Evolutionary conservation across 2,888 invertebrate genomes (phyloP).

Genomic region (Parnassius mnemosyne): DNA sequence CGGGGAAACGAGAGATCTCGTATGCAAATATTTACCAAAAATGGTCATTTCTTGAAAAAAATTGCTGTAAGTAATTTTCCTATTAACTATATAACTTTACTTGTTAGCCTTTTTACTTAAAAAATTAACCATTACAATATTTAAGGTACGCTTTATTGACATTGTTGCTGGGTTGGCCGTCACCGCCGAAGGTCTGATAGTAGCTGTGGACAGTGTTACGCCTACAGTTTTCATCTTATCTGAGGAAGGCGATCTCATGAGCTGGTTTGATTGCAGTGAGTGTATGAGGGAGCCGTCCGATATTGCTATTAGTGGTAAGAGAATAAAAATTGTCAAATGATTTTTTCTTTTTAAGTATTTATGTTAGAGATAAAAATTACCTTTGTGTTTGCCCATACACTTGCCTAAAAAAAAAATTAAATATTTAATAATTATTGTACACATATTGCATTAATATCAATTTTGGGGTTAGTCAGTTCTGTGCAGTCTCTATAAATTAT

Average conservation of each 20-base stretch:
- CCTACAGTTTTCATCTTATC: slow-evolving; percentile 97
- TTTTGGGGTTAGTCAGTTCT: too few species aligned
- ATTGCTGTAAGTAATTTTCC: slow-evolving; percentile 82
- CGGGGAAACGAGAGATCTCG: slow-evolving; percentile 97
- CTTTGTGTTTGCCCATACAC: too few species aligned
- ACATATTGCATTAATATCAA: too few species aligned
- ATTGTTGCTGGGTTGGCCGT: slow-evolving; percentile 97
- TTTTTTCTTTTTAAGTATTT: too few species aligned
- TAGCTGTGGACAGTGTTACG: slow-evolving; percentile 98
- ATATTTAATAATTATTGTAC: too few species aligned
- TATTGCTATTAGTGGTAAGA: slow-evolving; percentile 94
- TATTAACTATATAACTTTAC: not conserved
- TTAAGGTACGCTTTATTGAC: slow-evolving; percentile 87
- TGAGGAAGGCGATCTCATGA: slow-evolving; percentile 94
- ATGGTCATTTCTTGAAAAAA: slow-evolving; percentile 96
- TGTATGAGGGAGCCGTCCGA: slow-evolving; percentile 99
- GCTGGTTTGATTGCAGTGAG: slow-evolving; percentile 99
- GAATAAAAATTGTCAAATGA: not conserved
- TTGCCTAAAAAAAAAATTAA: too few species aligned
- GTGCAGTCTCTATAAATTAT: too few species aligned
- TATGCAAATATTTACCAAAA: slow-evolving; percentile 98
- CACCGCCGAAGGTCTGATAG: slow-evolving; percentile 94
- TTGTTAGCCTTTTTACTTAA: not conserved
- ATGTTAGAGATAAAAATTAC: too few species aligned
- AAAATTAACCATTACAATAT: slow-evolving; percentile 2